Base-by-base conservation (phyloP, 2,113 vertebrate genomes). In the Eupsittula cactorum region DNA sequence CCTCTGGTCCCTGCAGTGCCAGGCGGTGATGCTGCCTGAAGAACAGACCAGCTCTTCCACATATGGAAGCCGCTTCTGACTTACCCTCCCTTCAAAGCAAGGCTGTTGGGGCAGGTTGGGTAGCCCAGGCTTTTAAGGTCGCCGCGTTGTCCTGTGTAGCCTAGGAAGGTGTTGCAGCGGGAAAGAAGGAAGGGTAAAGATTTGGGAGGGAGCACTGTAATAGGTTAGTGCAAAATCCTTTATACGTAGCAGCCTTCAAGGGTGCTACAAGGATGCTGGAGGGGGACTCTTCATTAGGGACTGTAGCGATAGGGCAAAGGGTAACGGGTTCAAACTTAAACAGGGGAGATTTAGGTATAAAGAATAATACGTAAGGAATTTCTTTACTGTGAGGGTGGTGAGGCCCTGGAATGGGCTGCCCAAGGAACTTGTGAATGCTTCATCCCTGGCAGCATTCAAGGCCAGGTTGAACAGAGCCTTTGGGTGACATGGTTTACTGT, bases 31-130 rank as follows among this genome's bases (percentile, higher is more conserved):
- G 21, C 29, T 42, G 29, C 9, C 7, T 42, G n/a, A 44, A 57
- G 24, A 24, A 7, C 5, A 12, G 39, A 8, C 3, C 16, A 4
- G 28, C 33, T 69, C 5, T 47, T 33, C 27, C 5, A 0, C 0
- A 0, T 1, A 2, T 15, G n/a, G 9, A 65, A 69, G 23, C 16
- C 0, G 0, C 27, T 63, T 28, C 39, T 65, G 18, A 7, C 3
- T 10, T 20, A 3, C 0, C 0, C 5, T 39, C 13, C 1, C 0
- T 9, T 31, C 2, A 1, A 7, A 29, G 59, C 7, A 6, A 18
- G 19, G 69, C 20, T 46, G 6, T 37, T 2, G 21, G 13, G 31
- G 39, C 24, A 44, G 25, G 25, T 6, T 44, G 63, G 71, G 12
- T 7, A 7, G 52, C 33, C 15, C 13, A 49, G 47, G 37, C 31